A percentile compares a stretch with the other conserved stretches of the same genome.
These are phyloP conservation scores for Phasia obesa DNA, from an alignment of 2,888 invertebrate genomes.

Conservation along the genomic window DNA sequence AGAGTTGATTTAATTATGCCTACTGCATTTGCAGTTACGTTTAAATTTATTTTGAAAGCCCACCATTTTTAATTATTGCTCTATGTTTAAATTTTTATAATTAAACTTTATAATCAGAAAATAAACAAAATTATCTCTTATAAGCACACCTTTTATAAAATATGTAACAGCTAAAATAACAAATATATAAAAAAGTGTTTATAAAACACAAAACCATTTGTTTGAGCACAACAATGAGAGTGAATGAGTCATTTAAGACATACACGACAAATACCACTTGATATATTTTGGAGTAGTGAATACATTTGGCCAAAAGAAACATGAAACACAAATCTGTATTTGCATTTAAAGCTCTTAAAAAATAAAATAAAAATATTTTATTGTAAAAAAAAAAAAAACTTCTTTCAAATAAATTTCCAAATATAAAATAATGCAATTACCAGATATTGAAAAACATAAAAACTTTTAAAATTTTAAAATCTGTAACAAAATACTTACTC, in stretches of 20 bases:
- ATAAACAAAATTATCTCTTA: constrained; percentile 1
- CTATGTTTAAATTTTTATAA: too few species aligned
- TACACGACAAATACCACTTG: constrained; percentile 31
- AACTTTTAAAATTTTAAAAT: not conserved
- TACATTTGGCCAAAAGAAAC: constrained; percentile 8
- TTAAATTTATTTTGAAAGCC: too few species aligned
- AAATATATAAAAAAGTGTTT: constrained; percentile 7
- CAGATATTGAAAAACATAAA: not conserved
- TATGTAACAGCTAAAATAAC: not conserved
- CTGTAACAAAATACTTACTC: not conserved
- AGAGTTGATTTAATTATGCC: too few species aligned
- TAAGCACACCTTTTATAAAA: constrained; percentile 15
- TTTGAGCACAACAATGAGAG: constrained; percentile 34
- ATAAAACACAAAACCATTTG: constrained; percentile 19
- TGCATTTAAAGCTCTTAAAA: not conserved
- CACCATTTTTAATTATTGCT: too few species aligned
- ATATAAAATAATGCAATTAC: too few species aligned
- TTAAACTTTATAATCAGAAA: too few species aligned
- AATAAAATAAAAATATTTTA: too few species aligned
- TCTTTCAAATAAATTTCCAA: too few species aligned
- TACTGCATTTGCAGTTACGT: too few species aligned
- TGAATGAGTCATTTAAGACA: constrained; percentile 36
- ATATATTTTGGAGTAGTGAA: constrained; percentile 16
- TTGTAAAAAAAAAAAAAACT: too few species aligned
- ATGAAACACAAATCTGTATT: not conserved